Evolutionary conservation across 2,113 vertebrate species (phyloP).

Genomic region (Seriola aureovittata): DNA sequence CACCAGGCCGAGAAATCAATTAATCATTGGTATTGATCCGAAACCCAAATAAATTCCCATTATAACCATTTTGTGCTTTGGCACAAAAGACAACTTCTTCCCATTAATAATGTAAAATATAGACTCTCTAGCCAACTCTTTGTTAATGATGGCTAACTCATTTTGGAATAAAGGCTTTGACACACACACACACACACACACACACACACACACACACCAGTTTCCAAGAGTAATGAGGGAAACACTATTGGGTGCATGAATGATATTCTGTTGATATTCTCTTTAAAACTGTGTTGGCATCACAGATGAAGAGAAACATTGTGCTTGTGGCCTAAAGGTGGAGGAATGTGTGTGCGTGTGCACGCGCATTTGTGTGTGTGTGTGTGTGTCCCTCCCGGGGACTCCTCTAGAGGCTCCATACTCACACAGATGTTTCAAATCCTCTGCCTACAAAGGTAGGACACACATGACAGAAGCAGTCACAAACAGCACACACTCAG

Average conservation of each 20-base stretch:
- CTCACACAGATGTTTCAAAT: conserved; percentile 66
- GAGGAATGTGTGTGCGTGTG: conserved; percentile 21
- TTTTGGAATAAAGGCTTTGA: conserved; percentile 7
- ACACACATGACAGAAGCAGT: conserved; percentile 36
- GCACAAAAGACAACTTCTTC: neutral
- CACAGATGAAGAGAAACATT: conserved; percentile 60
- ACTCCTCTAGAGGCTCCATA: conserved; percentile 8
- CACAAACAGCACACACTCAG: neutral
- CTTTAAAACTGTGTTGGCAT: conserved; percentile 36
- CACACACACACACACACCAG: neutral
- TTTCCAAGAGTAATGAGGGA: neutral
- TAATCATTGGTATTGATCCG: conserved; percentile 31
- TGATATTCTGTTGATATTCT: neutral
- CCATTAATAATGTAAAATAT: conserved; percentile 37
- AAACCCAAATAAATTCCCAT: conserved; percentile 29
- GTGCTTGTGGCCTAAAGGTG: conserved; percentile 26
- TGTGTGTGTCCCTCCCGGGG: neutral
- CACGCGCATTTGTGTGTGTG: conserved; percentile 9
- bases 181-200: neutral
- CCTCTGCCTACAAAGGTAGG: conserved; percentile 43
- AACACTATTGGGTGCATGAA: neutral
- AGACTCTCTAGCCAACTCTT: neutral
- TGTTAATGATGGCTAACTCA: conserved; percentile 7
- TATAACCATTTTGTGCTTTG: conserved; percentile 17
- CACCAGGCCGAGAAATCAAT: conserved; percentile 27